These are phyloP conservation scores for Drosophila suboccidentalis DNA, from an alignment of 2,888 invertebrate species.

Conservation along the genomic window DNA sequence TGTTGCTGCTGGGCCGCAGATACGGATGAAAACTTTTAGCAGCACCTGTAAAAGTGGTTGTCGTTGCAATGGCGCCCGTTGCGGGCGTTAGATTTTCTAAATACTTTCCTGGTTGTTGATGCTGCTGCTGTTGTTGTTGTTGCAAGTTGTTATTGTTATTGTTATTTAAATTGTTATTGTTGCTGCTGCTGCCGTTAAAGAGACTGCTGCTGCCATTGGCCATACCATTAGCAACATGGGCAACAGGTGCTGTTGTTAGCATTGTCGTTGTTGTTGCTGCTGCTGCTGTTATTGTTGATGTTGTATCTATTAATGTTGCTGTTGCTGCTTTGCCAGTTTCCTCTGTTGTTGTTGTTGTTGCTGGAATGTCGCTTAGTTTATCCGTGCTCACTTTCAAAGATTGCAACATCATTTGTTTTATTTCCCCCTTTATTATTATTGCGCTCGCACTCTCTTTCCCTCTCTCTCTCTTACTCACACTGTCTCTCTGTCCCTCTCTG, in stretches of 20 bases:
- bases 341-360: slow-evolving; percentile 48
- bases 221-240: slow-evolving; percentile 72
- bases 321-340: slow-evolving; percentile 35
- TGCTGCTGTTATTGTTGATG: slow-evolving; percentile 28
- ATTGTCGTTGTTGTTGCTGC: slow-evolving; percentile 61
- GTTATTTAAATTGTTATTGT: slow-evolving; percentile 80
- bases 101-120: slow-evolving; percentile 66
- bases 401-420: slow-evolving; percentile 84
- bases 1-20: slow-evolving; percentile 68
- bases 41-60: slow-evolving; percentile 75
- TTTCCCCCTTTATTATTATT: slow-evolving; percentile 59
- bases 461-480: slow-evolving; percentile 2
- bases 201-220: slow-evolving; percentile 63
- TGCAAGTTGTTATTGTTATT: slow-evolving; percentile 69
- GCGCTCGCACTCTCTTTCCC: slow-evolving; percentile 16
- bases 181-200: slow-evolving; percentile 61
- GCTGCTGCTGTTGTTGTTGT: slow-evolving; percentile 47
- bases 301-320: slow-evolving; percentile 45
- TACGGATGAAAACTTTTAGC: slow-evolving; percentile 83
- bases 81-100: slow-evolving; percentile 70
- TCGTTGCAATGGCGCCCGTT: slow-evolving; percentile 69
- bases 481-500: slow-evolving; percentile 1
- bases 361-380: slow-evolving; percentile 80
- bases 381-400: slow-evolving; percentile 84
- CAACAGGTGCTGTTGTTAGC: slow-evolving; percentile 81